Percentiles rank a stretch among this genome's conserved stretches.
phyloP scores from a whole-genome alignment of 2,888 invertebrate species.

The Brachyptera putata region DNA sequence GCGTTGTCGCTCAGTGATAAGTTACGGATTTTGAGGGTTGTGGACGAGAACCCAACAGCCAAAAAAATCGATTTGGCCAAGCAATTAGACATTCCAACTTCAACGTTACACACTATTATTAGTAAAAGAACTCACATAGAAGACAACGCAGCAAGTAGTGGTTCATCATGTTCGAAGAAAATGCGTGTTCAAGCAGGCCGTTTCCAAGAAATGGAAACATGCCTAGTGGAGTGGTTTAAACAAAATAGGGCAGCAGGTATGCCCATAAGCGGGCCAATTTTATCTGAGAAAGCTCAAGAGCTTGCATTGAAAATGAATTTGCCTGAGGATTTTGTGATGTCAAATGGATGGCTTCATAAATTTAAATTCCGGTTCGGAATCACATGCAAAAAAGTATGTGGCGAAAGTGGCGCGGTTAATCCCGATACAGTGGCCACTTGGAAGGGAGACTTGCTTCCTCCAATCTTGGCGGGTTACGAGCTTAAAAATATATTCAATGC shows the following conservation, averaged over 20 bases:
- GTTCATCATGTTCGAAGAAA: no score
- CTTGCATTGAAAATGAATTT: conserved; percentile 26
- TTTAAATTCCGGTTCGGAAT: no score
- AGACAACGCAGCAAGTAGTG: background rate
- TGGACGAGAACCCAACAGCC: no score
- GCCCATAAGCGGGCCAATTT: conserved; percentile 30
- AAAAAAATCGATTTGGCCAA: background rate
- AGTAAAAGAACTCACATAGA: conserved; percentile 29
- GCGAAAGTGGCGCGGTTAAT: no score
- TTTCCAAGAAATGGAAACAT: background rate
- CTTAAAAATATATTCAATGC: no score
- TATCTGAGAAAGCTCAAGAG: conserved; percentile 30
- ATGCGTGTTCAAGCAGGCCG: background rate
- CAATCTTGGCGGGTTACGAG: no score
- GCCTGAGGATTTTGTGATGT: conserved; percentile 27
- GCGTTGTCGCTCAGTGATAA: no score
- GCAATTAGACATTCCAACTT: background rate
- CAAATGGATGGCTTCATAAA: conserved; percentile 31
- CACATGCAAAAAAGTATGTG: no score
- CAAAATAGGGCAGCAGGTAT: no score
- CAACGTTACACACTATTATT: background rate
- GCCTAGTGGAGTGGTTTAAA: background rate
- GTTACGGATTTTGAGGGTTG: no score
- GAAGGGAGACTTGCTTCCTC: no score
- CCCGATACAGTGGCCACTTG: no score